Percentiles rank a stretch among this genome's conserved stretches.
Evolutionary conservation across 2,113 vertebrate genomes (phyloP).

Genomic region (Elephas maximus): DNA sequence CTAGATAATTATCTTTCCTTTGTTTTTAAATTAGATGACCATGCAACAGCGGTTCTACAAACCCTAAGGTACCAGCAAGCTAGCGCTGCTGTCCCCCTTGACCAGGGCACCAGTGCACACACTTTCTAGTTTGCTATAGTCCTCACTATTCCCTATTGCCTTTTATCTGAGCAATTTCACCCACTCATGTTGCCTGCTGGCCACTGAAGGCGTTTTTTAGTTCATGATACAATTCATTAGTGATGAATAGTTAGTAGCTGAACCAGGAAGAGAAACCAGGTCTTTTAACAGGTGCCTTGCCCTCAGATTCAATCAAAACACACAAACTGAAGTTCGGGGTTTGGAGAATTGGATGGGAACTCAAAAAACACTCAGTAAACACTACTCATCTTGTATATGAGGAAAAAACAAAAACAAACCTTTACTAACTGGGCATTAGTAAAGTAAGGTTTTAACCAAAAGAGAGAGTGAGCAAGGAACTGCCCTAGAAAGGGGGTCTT

Average conservation of each 20-base stretch:
- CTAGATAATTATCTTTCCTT: background rate
- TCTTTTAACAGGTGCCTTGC: background rate
- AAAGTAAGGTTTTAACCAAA: background rate
- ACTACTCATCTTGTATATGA: background rate
- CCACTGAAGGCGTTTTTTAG: background rate
- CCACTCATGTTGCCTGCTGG: slow-evolving; percentile 9
- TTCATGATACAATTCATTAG: background rate
- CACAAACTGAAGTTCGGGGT: background rate
- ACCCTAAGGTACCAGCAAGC: background rate
- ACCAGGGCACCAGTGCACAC: background rate
- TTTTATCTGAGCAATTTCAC: background rate
- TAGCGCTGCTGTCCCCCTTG: background rate
- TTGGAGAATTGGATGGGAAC: background rate
- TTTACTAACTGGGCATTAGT: background rate
- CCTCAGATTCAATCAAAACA: background rate
- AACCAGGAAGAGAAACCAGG: background rate
- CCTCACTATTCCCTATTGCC: background rate
- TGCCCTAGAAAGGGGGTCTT: background rate
- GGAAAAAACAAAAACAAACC: background rate
- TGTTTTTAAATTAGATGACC: background rate
- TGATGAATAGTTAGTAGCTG: background rate
- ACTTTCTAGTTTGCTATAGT: background rate
- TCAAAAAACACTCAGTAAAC: background rate
- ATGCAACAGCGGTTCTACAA: background rate
- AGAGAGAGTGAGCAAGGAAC: background rate